Evolutionary conservation across 2,888 invertebrate genomes (phyloP).

Genomic region (Portevinia maculata): DNA sequence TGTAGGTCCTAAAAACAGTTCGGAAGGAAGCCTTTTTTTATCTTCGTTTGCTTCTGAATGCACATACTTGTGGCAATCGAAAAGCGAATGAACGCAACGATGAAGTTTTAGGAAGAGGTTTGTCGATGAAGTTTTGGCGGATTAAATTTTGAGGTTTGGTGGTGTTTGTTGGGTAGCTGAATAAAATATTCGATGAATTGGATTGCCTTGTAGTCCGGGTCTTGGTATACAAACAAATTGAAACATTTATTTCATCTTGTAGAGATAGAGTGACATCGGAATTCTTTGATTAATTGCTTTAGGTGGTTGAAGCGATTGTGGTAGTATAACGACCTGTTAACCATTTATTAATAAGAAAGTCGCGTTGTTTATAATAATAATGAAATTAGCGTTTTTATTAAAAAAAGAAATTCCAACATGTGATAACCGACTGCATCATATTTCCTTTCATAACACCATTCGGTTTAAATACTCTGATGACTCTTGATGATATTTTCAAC

Average conservation of each 20-base stretch:
- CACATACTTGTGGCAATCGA: slow-evolving; percentile 36
- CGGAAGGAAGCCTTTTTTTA: not conserved
- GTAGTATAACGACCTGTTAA: no score
- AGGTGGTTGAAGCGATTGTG: no score
- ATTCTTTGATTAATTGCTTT: not conserved
- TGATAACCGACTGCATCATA: no score
- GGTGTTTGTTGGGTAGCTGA: not conserved
- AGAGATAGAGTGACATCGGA: not conserved
- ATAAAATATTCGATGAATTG: slow-evolving; percentile 18
- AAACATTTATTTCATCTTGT: no score
- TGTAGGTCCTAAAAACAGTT: slow-evolving; percentile 44
- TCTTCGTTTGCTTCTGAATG: not conserved
- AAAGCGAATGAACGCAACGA: slow-evolving; percentile 5
- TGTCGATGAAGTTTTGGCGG: not conserved
- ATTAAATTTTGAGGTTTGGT: not conserved
- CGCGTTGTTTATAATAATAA: no score
- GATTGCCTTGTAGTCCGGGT: not conserved
- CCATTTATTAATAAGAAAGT: no score
- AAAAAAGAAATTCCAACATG: no score
- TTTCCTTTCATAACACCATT: no score
- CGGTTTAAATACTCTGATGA: no score
- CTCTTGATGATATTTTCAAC: no score
- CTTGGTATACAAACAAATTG: not conserved
- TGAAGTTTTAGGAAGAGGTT: slow-evolving; percentile 14
- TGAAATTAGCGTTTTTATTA: no score